Conservation (phyloP, 1,140 invertebrate genomes). For the Halictus rubicundus region DNA sequence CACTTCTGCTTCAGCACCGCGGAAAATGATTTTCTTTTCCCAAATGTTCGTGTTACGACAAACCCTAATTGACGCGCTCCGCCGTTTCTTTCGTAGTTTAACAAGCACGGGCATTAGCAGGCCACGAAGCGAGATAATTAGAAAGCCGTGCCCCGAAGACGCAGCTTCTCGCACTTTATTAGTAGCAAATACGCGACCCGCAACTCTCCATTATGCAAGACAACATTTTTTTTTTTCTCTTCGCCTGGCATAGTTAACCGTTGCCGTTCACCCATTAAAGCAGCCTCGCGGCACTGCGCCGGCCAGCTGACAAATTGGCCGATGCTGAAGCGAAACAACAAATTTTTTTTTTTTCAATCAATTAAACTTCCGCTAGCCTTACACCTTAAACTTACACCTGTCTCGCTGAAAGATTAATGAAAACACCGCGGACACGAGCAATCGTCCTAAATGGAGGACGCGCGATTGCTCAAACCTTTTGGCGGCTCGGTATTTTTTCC, state of each 20-base stretch:
- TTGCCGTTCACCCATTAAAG: background rate
- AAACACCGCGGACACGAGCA: background rate
- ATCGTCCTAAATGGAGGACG: background rate
- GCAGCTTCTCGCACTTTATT: conserved; percentile 40
- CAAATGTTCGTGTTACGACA: conserved; percentile 16
- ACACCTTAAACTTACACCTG: too few relatives aligned
- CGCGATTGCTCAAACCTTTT: background rate
- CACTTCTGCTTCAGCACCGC: background rate
- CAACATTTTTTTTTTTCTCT: conserved; percentile 21
- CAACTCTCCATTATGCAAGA: conserved; percentile 51
- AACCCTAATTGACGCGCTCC: conserved; percentile 6
- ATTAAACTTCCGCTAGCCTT: background rate
- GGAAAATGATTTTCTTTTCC: conserved; percentile 24
- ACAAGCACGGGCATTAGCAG: conserved; percentile 8
- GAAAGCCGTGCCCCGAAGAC: conserved; percentile 46
- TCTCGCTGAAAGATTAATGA: too few relatives aligned
- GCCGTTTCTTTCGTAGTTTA: conserved; percentile 30
- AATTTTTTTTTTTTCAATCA: background rate
- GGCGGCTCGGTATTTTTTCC: background rate
- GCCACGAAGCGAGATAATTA: conserved; percentile 42
- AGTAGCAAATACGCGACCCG: conserved; percentile 44
- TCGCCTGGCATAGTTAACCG: conserved; percentile 19
- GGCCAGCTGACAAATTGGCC: background rate
- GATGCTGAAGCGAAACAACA: background rate
- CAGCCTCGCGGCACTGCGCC: too few relatives aligned